Evolutionary conservation across 2,113 vertebrate species (phyloP), one percentile per base, ranked within the genome.

Genomic region (Aplodontia rufa): DNA sequence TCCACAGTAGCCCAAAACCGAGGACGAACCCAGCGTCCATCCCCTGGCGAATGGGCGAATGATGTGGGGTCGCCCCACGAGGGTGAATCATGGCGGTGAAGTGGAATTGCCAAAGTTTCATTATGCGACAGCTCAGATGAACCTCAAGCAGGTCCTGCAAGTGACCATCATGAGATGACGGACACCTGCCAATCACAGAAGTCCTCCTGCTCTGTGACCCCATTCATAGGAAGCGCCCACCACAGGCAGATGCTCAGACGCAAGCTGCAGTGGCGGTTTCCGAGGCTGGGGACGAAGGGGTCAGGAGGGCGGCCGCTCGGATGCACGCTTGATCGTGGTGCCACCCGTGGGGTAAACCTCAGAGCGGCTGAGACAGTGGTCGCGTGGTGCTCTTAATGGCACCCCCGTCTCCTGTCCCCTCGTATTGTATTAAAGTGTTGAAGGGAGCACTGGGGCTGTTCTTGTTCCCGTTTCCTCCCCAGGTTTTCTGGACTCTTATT

Each of bases 381-480:
- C 28, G 45, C 26, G 14, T 7, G 26, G 51, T n/a, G 30, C 66
- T 47, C 51, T 81, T 69, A 8, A 37, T 62, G n/a, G 11, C 40
- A 22, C 7, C 28, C 49, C 64, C 87, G 35, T n/a, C 35, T 17
- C 14, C 55, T 58, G 6, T 26, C 58, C 3, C 22, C 58, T 9
- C 22, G 62, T 30, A 22, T 20, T 51, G 3, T 62, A 7, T 26
- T 49, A 3, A 64, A 71, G 55, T 71, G 35, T 76, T 45, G 87
- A 30, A 74, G 76, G 78, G 51, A 75, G 72, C 49, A 32, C 30
- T 10, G 37, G 16, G 26, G 26, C n/a, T 8, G 0, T 28, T 95
- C 76, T 87, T 40, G 74, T 84, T n/a, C 53, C 74, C 81, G 85
- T 87, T 93, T 98, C 94, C 55, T 3, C 55, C 71, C 68, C 55